These are phyloP conservation scores for Parambassis ranga DNA, from an alignment of 2,797 vertebrate species.

Conservation along the genomic window DNA sequence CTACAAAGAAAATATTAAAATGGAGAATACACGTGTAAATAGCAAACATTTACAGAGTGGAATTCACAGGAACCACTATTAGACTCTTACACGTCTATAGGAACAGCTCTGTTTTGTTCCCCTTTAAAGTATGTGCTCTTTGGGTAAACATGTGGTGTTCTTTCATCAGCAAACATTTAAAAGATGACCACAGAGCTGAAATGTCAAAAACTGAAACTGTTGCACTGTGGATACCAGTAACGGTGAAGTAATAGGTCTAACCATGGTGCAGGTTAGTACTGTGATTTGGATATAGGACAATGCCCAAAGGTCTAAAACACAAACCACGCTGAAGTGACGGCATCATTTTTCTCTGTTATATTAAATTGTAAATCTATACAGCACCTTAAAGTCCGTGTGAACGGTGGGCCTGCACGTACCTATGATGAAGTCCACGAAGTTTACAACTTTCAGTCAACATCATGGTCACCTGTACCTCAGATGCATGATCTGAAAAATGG, in stretches of 20 bases:
- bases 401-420: slow-evolving; percentile 75
- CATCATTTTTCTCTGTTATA: not conserved
- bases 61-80: too few relatives aligned
- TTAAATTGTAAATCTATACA: not conserved
- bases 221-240: too few relatives aligned
- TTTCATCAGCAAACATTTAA: slow-evolving; percentile 22
- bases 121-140: not conserved
- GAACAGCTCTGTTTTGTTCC: not conserved
- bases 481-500: slow-evolving; percentile 88
- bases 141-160: slow-evolving; percentile 15
- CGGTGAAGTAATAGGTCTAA: too few relatives aligned
- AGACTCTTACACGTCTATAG: too few relatives aligned
- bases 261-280: too few relatives aligned
- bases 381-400: not conserved
- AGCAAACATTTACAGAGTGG: too few relatives aligned
- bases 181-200: not conserved
- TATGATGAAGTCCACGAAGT: slow-evolving; percentile 96
- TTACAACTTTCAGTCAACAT: slow-evolving; percentile 99
- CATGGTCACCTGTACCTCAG: slow-evolving; percentile 98
- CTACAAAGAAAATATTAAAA: too few relatives aligned
- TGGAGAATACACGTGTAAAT: too few relatives aligned
- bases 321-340: not conserved
- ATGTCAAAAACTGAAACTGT: too few relatives aligned
- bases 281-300: too few relatives aligned
- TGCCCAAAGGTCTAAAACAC: not conserved